phyloP scores from a whole-genome alignment of 2,888 invertebrate species.

The Cephus spinipes region DNA sequence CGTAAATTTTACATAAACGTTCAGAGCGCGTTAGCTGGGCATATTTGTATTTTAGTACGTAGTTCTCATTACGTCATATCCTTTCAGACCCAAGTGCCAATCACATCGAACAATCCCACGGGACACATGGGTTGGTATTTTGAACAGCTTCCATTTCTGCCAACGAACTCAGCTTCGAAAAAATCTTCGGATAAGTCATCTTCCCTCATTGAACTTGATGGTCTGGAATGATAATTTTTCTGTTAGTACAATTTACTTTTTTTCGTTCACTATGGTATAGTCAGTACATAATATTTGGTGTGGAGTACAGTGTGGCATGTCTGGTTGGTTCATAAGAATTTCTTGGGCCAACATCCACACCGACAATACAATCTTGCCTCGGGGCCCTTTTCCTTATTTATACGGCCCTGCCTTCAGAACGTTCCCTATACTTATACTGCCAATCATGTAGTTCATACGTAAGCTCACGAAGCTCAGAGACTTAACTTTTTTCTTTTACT shows the following conservation, averaged over 20 bases:
- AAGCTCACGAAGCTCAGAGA: not conserved
- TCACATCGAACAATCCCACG: slow-evolving; percentile 70
- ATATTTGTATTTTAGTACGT: not conserved
- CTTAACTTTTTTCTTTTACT: not conserved
- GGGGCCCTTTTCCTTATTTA: slow-evolving; percentile 51
- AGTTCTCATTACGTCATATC: not conserved
- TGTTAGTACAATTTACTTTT: not conserved
- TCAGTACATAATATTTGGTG: not conserved
- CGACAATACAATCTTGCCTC: slow-evolving; percentile 46
- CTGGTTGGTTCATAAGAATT: not conserved
- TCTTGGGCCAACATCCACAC: not conserved
- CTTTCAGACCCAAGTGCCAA: slow-evolving; percentile 60
- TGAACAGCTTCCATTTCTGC: slow-evolving; percentile 68
- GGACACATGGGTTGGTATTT: slow-evolving; percentile 69
- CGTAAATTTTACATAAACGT: not conserved
- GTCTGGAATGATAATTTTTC: slow-evolving; percentile 65
- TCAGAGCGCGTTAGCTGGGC: not conserved
- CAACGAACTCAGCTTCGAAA: slow-evolving; percentile 72
- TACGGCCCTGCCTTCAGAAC: slow-evolving; percentile 37
- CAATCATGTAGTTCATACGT: not conserved
- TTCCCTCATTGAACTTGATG: slow-evolving; percentile 72
- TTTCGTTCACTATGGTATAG: not conserved
- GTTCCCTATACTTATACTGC: not conserved
- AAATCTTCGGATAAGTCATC: slow-evolving; percentile 69
- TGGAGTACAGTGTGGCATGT: not conserved